These are phyloP conservation scores for Phataginus tetradactyla DNA, from an alignment of 2,797 vertebrate species.

Conservation along the genomic window DNA sequence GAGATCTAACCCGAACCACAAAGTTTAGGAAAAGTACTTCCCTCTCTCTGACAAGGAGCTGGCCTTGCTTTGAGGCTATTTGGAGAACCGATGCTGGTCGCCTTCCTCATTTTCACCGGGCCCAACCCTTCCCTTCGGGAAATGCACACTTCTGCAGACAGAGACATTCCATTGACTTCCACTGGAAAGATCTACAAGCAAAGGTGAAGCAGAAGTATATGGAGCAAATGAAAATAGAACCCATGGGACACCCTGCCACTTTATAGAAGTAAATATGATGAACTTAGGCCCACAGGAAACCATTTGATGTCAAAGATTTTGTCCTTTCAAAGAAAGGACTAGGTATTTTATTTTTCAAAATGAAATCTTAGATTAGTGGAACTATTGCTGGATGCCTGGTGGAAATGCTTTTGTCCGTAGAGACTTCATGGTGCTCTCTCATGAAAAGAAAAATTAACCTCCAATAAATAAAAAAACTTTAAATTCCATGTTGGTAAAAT, in stretches of 20 bases:
- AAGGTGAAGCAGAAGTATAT: neutral
- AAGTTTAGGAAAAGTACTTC: neutral
- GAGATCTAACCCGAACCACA: neutral
- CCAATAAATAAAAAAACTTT: constrained; percentile 75
- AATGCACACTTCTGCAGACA: neutral
- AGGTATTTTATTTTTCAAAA: constrained; percentile 77
- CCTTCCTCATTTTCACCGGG: neutral
- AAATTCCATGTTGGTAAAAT: constrained; percentile 74
- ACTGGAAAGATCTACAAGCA: constrained; percentile 22
- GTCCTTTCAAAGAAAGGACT: constrained; percentile 64
- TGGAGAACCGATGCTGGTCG: too few relatives aligned
- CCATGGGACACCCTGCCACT: constrained; percentile 54
- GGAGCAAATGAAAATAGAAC: constrained; percentile 49
- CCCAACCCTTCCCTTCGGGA: neutral
- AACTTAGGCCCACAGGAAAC: constrained; percentile 66
- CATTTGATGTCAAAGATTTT: constrained; percentile 59
- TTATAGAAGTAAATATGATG: constrained; percentile 66
- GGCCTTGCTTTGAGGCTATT: neutral
- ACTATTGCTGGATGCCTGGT: constrained; percentile 48
- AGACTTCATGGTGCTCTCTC: constrained; percentile 40
- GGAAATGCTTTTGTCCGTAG: constrained; percentile 54
- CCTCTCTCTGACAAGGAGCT: neutral
- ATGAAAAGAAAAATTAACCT: constrained; percentile 80
- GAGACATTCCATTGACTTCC: constrained; percentile 21
- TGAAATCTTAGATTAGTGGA: constrained; percentile 72